Evolutionary conservation across 2,113 vertebrate genomes (phyloP).

Genomic region (Lutjanus erythropterus): DNA sequence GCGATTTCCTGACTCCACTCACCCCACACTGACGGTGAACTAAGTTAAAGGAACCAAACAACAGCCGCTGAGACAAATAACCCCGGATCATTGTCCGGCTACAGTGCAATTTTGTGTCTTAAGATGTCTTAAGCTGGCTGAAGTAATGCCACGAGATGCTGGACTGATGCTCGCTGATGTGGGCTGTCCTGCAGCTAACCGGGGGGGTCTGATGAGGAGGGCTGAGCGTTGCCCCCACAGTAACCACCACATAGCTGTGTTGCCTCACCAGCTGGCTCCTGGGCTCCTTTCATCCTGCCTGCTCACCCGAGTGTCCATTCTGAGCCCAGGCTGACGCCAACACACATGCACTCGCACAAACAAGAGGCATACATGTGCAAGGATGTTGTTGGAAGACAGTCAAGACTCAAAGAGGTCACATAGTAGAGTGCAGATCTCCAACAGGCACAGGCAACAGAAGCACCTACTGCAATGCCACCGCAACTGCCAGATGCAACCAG

Average conservation of each 20-base stretch:
- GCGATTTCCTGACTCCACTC: constrained; percentile 72
- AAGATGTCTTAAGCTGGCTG: constrained; percentile 70
- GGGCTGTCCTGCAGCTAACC: constrained; percentile 19
- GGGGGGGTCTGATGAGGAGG: constrained; percentile 49
- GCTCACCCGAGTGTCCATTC: constrained; percentile 48
- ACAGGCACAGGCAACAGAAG: no score
- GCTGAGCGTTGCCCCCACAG: constrained; percentile 22
- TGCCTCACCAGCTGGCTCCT: constrained; percentile 48
- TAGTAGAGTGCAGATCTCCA: background rate
- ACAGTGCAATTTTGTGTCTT: constrained; percentile 62
- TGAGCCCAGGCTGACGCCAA: constrained; percentile 8
- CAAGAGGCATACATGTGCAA: background rate
- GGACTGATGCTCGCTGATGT: constrained; percentile 28
- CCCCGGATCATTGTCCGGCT: constrained; percentile 49
- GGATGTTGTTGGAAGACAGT: background rate
- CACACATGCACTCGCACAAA: constrained; percentile 10
- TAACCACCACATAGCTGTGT: constrained; percentile 53
- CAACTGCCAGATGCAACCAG: no score
- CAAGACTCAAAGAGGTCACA: background rate
- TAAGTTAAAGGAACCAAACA: constrained; percentile 64
- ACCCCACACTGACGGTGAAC: constrained; percentile 56
- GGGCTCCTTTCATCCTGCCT: constrained; percentile 72
- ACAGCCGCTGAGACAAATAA: constrained; percentile 62
- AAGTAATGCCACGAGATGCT: constrained; percentile 66
- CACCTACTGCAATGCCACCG: no score